Base-by-base conservation (phyloP, 64 coral and sea anemone species). In the Acropora yongei region DNA sequence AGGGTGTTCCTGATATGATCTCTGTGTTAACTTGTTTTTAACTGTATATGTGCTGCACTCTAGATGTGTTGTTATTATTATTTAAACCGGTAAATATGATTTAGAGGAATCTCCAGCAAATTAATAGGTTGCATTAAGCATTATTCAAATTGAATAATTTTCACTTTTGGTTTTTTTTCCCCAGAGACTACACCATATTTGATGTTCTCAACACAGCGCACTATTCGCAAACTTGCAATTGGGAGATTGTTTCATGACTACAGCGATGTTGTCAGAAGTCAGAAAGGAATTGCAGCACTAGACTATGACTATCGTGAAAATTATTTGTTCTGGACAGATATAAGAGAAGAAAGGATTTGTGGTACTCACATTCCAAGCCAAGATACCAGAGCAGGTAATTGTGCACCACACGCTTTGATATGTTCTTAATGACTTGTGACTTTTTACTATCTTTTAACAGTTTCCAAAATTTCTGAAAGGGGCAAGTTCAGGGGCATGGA, bases 301-400 rank as follows among this genome's bases (percentile, higher is more conserved):
- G 95, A 96, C 61, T 96, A 89, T 88, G 92, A 96, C 75, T 40
- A 79, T 53, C 86, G 77, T 7, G 49, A 49, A 44, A 84, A 78
- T 7, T 90, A 93, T 66, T 68, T 96, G 17, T 96, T 89, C 57
- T 96, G 84, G 88, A 94, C 95, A 76, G 95, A 94, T 82, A 55
- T 77, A 5, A 85, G 75, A 86, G 17, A 72, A 0, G 69, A 91
- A 47, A 96, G 82, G 57, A 96, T 96, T 80, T 60, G 90, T 17
- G 73, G 88, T 77, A 88, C 84, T 30, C 86, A 66, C 17, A 57
- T 96, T 14, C 84, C 75, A 17, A 57, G 76, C 20, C 41, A 46
- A 44, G 84, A 57, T 47, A 14, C 16, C 10, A 44, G 13, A 39
- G 17, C 82, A 85, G 63, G 82, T 85, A 72, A 18, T 9, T 20